These are phyloP conservation scores for Lottia scabra DNA, from an alignment of 2,888 invertebrate genomes.

Conservation along the genomic window DNA sequence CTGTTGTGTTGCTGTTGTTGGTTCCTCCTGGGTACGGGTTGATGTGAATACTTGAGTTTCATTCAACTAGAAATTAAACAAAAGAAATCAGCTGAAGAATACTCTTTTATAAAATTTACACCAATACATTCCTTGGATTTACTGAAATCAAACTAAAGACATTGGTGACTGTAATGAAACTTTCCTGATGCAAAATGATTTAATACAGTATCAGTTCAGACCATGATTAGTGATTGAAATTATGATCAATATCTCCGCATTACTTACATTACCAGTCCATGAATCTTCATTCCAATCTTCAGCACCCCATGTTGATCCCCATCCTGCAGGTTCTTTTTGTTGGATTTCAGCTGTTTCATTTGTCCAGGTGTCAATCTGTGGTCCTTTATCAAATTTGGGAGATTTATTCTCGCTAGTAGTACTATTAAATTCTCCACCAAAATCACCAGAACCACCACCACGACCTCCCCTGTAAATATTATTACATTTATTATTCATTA, in stretches of 20 bases:
- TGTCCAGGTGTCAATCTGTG: conserved; percentile 74
- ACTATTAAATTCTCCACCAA: conserved; percentile 26
- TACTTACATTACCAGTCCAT: conserved; percentile 84
- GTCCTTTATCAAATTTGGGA: conserved; percentile 51
- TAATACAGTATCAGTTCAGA: no score
- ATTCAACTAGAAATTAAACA: conserved; percentile 74
- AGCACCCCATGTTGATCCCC: conserved; percentile 29
- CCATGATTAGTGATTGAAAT: no score
- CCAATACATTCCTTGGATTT: no score
- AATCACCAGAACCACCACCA: conserved; percentile 24
- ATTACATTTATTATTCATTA: no score
- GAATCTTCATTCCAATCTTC: conserved; percentile 79
- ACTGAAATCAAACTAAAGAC: no score
- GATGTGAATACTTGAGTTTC: conserved; percentile 94
- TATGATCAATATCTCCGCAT: no score
- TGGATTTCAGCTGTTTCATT: conserved; percentile 70
- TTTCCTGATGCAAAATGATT: no score
- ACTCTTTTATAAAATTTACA: not conserved
- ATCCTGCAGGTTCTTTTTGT: conserved; percentile 56
- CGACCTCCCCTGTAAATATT: conserved; percentile 30
- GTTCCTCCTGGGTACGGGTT: conserved; percentile 66
- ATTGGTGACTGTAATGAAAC: no score
- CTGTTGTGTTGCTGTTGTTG: conserved; percentile 32
- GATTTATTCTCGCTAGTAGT: conserved; percentile 21
- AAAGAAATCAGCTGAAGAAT: not conserved